These are phyloP conservation scores for Nasonovia ribisnigri DNA, from an alignment of 2,888 invertebrate species.

Conservation along the genomic window DNA sequence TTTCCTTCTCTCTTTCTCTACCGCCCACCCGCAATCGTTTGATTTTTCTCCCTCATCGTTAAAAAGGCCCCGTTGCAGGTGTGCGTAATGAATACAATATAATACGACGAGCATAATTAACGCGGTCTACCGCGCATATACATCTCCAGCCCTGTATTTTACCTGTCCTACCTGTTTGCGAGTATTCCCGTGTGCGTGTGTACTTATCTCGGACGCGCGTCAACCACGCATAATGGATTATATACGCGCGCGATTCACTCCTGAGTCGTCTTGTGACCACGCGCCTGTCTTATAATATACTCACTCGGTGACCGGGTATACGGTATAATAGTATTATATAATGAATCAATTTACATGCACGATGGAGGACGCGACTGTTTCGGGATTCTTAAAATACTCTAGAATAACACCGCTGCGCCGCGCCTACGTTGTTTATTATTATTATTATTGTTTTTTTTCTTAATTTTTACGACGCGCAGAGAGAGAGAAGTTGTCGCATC, in stretches of 20 bases:
- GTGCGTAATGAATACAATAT: constrained; percentile 10
- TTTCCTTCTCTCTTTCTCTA: background rate
- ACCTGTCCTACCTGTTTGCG: background rate
- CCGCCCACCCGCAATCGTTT: background rate
- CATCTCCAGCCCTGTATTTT: background rate
- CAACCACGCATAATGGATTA: constrained; percentile 34
- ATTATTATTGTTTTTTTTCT: background rate
- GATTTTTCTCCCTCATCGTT: background rate
- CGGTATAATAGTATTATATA: background rate
- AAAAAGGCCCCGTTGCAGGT: background rate
- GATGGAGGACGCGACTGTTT: constrained; percentile 16
- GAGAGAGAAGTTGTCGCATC: background rate
- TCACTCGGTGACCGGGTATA: background rate
- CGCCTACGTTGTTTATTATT: constrained; percentile 1
- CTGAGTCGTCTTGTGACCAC: constrained; percentile 28
- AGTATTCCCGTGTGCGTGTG: background rate
- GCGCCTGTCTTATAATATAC: constrained; percentile 4
- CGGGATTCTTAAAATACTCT: constrained; percentile 26
- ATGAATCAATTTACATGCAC: constrained; percentile 47
- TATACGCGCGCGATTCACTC: constrained; percentile 1
- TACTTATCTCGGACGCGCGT: background rate
- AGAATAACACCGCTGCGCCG: background rate
- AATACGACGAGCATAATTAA: constrained; percentile 12
- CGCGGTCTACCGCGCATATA: background rate
- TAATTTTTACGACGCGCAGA: background rate